These are phyloP conservation scores for Microchirus variegatus DNA, from an alignment of 2,797 vertebrate genomes.

Conservation along the genomic window DNA sequence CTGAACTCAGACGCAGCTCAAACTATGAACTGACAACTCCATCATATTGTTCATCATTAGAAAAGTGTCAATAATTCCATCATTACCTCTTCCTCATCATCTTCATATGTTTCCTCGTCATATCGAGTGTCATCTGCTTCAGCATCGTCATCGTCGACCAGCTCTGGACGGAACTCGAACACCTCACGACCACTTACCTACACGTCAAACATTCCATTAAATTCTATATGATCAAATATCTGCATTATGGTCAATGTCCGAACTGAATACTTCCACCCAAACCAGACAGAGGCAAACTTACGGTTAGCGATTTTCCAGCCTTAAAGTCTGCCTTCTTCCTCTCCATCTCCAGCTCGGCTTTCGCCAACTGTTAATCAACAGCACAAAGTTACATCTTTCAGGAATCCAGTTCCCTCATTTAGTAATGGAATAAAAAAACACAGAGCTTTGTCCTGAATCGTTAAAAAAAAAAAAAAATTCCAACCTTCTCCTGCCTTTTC, in stretches of 20 bases:
- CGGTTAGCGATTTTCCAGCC: constrained; percentile 92
- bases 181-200: constrained; percentile 97
- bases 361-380: constrained; percentile 79
- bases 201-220: not conserved
- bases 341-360: constrained; percentile 93
- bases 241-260: too few relatives aligned
- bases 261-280: too few relatives aligned
- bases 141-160: constrained; percentile 93
- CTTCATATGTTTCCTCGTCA: constrained; percentile 51
- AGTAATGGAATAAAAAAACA: not conserved
- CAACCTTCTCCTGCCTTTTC: constrained; percentile 96
- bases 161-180: constrained; percentile 95
- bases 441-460: too few relatives aligned
- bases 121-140: constrained; percentile 93
- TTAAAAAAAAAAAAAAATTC: constrained; percentile 3
- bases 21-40: too few relatives aligned
- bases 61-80: not conserved
- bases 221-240: not conserved
- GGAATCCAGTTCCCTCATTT: not conserved
- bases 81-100: constrained; percentile 63
- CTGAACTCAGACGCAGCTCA: too few relatives aligned
- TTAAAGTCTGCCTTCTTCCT: constrained; percentile 98
- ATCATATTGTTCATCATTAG: too few relatives aligned
- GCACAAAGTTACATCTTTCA: not conserved
- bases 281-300: constrained; percentile 71